Base-by-base conservation (phyloP, 2,797 vertebrate genomes). In the Pelodytes ibericus region DNA sequence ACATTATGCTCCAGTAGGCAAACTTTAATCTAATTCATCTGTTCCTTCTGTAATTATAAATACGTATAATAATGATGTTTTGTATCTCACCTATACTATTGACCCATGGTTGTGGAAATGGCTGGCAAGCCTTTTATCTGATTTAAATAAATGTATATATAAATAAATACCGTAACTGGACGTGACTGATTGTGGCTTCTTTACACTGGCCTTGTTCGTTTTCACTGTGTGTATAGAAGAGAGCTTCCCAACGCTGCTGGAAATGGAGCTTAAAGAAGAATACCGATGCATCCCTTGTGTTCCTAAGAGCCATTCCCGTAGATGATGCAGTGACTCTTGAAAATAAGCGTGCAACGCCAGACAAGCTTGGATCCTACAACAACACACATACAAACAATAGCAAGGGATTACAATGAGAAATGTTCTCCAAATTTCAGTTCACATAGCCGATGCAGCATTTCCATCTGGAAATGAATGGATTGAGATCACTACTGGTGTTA, bases 231-330 rank as follows among this genome's bases (percentile, higher is more conserved):
- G 69, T 27, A 58, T 20, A 24, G 74, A 80, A 5, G 73, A 72
- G 18, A 71, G 26, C 74, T 33, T 82, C 13, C 78, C 71, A 24
- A 57, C 74, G 18, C 59, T 39, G 26, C 74, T 81, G 13, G 80
- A 81, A 47, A 81, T 47, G 6, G 74, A 77, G 26, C 80, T 81
- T 25, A 67, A 49, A 44, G 74, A 77, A 16, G 80, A 68, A 51
- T 73, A 74, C 39, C 49, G 58, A 16, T 71, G 58, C 29, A 81
- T 65, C 29, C 70, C 74, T 41, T 77, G 58, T 39, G 58, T 1
- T 13, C 70, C 80, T 31, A 44, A 26, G 18, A 81, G 44, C 75
- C 70, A 69, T 36, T 81, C 80, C 36, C 80, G 63, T 36, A 81
- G 53, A 24, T 49, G 41, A 10, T 36, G 49, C 4, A 81, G n/a